Evolutionary conservation across 2,888 invertebrate species (phyloP).

Genomic region (Hirtodrosophila confusa): DNA sequence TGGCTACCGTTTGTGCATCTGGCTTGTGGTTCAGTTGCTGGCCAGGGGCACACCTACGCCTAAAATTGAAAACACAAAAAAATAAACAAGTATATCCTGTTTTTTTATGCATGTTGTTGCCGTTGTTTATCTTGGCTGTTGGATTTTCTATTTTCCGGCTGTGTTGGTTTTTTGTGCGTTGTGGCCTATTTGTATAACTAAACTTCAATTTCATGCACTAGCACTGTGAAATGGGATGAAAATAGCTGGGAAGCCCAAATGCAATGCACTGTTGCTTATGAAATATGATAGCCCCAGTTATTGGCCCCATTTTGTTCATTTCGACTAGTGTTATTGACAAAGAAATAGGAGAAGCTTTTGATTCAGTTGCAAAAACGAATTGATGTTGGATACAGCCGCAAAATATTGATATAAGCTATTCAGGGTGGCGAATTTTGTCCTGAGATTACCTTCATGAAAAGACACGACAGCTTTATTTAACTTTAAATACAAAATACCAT

Average conservation of each 20-base stretch:
- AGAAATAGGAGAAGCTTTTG: too few species aligned
- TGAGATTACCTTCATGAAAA: too few species aligned
- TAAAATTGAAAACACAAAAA: slow-evolving; percentile 52
- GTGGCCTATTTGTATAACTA: slow-evolving; percentile 55
- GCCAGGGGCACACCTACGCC: slow-evolving; percentile 37
- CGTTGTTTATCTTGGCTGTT: slow-evolving; percentile 22
- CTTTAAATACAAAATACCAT: too few species aligned
- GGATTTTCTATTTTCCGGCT: slow-evolving; percentile 23
- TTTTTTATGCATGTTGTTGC: slow-evolving; percentile 24
- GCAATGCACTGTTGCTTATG: too few species aligned
- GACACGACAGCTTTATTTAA: too few species aligned
- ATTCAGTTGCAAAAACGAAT: too few species aligned
- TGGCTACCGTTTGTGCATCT: slow-evolving; percentile 7
- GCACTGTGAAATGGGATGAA: slow-evolving; percentile 17
- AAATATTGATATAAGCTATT: too few species aligned
- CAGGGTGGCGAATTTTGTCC: too few species aligned
- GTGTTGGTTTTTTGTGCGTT: slow-evolving; percentile 18
- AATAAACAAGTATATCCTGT: slow-evolving; percentile 5
- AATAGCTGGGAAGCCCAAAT: background rate
- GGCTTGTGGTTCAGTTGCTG: slow-evolving; percentile 22
- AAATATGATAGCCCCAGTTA: too few species aligned
- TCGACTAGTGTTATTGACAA: too few species aligned
- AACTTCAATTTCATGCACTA: slow-evolving; percentile 53
- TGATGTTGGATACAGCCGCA: too few species aligned
- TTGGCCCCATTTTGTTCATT: background rate